A percentile compares a stretch with the other conserved stretches of the same genome.
Conservation (phyloP, 2,797 vertebrate species). For the Halcyon smyrnensis region DNA sequence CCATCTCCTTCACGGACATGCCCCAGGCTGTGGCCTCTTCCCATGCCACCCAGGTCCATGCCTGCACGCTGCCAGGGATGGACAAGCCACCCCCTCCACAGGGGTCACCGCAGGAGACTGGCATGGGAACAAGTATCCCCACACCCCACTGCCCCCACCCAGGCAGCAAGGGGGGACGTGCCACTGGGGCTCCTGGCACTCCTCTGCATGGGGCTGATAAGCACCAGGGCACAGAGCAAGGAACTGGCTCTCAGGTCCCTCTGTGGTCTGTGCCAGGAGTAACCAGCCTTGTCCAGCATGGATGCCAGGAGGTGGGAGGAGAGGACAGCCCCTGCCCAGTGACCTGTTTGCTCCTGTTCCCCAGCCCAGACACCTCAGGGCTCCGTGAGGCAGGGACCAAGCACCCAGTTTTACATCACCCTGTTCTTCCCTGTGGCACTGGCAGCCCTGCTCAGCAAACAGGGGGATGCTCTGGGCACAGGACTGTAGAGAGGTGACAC, state of each 20-base stretch:
- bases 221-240: not conserved
- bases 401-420: not conserved
- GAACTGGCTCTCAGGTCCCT: not conserved
- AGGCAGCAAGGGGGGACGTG: not conserved
- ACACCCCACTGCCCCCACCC: not conserved
- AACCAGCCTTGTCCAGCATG: not conserved
- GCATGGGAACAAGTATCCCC: not conserved
- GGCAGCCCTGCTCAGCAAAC: not conserved
- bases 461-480: not conserved
- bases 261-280: not conserved
- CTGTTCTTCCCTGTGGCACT: accelerated
- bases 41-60: not conserved
- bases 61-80: accelerated
- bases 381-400: accelerated
- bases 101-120: not conserved
- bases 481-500: not conserved
- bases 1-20: not conserved
- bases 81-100: not conserved
- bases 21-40: not conserved
- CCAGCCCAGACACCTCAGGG: not conserved
- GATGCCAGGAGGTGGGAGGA: not conserved
- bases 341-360: not conserved
- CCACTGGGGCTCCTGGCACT: not conserved
- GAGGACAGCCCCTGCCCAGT: not conserved
- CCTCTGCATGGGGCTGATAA: not conserved